phyloP scores from a whole-genome alignment of 2,113 vertebrate genomes.

The Tyto alba region DNA sequence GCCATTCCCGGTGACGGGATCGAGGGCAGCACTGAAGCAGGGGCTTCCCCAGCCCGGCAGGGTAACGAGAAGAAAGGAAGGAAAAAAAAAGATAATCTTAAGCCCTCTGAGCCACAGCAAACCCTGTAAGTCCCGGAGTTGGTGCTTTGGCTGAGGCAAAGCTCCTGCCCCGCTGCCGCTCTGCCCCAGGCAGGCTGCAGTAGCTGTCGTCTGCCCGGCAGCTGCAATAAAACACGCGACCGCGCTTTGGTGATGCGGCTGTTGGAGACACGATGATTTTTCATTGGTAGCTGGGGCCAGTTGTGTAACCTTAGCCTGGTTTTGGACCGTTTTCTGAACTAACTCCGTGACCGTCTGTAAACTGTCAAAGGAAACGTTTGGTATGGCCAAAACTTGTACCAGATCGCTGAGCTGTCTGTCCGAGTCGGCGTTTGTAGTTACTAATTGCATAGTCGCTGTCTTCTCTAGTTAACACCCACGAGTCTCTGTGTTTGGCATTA shows the following conservation, averaged over 20 bases:
- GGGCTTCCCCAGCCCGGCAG: neutral
- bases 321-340: neutral
- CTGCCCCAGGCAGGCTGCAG: neutral
- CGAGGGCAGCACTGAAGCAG: accelerated
- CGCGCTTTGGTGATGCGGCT: accelerated
- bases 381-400: neutral
- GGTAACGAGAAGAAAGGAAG: neutral
- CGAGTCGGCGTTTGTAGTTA: neutral
- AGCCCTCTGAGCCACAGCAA: neutral
- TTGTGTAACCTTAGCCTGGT: neutral
- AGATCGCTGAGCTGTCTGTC: neutral
- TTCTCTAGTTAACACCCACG: neutral
- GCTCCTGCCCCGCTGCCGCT: neutral
- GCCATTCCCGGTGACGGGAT: too few species aligned
- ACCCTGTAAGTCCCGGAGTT: accelerated
- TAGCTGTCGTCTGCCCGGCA: neutral
- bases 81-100: neutral
- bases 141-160: neutral
- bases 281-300: neutral
- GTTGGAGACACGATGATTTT: neutral
- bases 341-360: neutral
- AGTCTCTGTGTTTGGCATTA: slow-evolving; percentile 16
- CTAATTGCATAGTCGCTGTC: neutral
- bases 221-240: neutral
- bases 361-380: neutral